phyloP scores from a whole-genome alignment of 2,888 invertebrate species.

The Melanostoma scalare region DNA sequence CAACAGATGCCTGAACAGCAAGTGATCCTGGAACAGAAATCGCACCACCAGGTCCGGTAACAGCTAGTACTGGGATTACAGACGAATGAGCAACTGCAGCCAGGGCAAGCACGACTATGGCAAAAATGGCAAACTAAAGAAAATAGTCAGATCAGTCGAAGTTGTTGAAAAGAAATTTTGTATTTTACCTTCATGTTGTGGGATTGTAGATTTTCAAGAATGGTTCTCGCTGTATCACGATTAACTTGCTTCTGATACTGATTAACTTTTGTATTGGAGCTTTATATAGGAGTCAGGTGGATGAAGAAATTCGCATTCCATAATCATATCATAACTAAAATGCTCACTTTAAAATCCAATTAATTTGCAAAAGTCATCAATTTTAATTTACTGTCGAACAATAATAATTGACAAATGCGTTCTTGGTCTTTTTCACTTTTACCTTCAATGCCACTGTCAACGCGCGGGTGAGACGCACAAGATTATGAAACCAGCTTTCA shows the following conservation, averaged over 20 bases:
- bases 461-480: background rate
- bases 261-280: background rate
- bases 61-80: conserved; percentile 33
- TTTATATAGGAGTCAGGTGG: conserved; percentile 38
- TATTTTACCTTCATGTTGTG: conserved; percentile 65
- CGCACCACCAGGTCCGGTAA: conserved; percentile 39
- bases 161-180: background rate
- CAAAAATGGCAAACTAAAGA: conserved; percentile 55
- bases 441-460: background rate
- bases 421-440: background rate
- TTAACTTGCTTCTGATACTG: conserved; percentile 48
- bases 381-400: conserved; percentile 24
- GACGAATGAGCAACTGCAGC: conserved; percentile 56
- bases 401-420: conserved; percentile 29
- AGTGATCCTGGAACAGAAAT: conserved; percentile 49
- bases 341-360: conserved; percentile 16
- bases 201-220: background rate
- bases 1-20: conserved; percentile 54
- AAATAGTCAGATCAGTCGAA: background rate
- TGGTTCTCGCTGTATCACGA: conserved; percentile 17
- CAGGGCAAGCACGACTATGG: conserved; percentile 57
- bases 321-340: conserved; percentile 28
- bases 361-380: conserved; percentile 24
- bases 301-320: no score
- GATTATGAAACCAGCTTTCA: no score